Evolutionary conservation across 1,140 invertebrate species (phyloP).

Genomic region (Aphaenogaster ashmeadi): DNA sequence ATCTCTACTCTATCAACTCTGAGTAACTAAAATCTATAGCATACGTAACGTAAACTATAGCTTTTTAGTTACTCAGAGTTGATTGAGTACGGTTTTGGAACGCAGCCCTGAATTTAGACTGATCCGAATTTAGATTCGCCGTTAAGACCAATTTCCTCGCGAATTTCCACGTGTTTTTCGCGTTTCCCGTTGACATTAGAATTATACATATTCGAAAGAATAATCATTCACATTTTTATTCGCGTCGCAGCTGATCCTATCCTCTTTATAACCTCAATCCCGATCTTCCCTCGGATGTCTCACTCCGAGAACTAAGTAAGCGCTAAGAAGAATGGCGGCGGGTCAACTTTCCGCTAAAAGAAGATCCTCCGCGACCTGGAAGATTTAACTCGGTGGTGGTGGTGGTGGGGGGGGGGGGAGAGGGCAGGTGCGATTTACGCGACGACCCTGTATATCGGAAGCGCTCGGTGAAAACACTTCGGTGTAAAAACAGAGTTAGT

Average conservation of each 20-base stretch:
- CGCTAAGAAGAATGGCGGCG: slow-evolving; percentile 9
- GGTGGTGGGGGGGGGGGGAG: not conserved
- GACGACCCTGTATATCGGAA: slow-evolving; percentile 36
- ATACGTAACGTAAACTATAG: no score
- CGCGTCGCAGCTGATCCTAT: not conserved
- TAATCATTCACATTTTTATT: not conserved
- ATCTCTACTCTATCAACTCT: no score
- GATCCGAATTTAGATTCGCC: no score
- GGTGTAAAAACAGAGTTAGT: slow-evolving; percentile 78
- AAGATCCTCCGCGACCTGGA: slow-evolving; percentile 20
- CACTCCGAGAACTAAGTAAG: not conserved
- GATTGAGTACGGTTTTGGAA: no score
- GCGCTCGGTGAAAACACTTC: slow-evolving; percentile 74
- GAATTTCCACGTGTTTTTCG: not conserved
- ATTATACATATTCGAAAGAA: not conserved
- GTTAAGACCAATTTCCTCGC: no score
- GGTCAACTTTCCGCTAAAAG: slow-evolving; percentile 16
- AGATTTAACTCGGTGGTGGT: not conserved
- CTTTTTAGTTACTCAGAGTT: no score
- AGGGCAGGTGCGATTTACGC: slow-evolving; percentile 53
- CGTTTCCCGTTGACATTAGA: no score
- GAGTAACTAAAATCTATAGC: no score
- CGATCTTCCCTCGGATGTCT: not conserved
- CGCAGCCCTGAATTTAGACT: no score
- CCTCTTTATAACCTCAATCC: not conserved